Conservation (phyloP, 2,113 vertebrate species). For the Atrichornis clamosus region DNA sequence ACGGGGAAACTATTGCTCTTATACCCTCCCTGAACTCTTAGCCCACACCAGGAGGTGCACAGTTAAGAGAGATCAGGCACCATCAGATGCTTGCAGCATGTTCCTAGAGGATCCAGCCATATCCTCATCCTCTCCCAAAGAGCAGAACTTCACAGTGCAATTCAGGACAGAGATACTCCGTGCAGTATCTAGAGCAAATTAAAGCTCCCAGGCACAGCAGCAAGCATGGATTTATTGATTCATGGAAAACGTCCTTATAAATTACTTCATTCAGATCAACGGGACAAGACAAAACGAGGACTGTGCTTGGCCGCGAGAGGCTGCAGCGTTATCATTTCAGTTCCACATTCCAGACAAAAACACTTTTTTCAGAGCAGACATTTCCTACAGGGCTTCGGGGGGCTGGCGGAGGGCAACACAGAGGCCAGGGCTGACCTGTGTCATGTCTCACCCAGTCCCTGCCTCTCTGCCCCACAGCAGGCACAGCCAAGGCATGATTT, state of each 20-base stretch:
- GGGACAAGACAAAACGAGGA: not conserved
- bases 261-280: constrained; percentile 24
- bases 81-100: accelerated
- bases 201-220: constrained; percentile 22
- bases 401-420: not conserved
- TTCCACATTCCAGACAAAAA: not conserved
- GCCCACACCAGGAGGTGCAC: not conserved
- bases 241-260: constrained; percentile 40
- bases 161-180: not conserved
- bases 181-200: constrained; percentile 36
- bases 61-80: not conserved
- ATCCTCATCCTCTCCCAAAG: not conserved
- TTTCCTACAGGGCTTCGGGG: accelerated
- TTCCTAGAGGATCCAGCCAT: not conserved
- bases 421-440: not conserved
- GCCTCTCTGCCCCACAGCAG: not conserved
- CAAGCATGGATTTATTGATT: constrained; percentile 45
- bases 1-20: not conserved
- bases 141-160: not conserved
- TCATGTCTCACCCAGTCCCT: not conserved
- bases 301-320: not conserved
- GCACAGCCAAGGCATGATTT: not conserved
- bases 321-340: not conserved
- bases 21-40: not conserved
- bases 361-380: not conserved